These are phyloP conservation scores for Panzeria rudis DNA, from an alignment of 2,888 invertebrate genomes.

Conservation along the genomic window DNA sequence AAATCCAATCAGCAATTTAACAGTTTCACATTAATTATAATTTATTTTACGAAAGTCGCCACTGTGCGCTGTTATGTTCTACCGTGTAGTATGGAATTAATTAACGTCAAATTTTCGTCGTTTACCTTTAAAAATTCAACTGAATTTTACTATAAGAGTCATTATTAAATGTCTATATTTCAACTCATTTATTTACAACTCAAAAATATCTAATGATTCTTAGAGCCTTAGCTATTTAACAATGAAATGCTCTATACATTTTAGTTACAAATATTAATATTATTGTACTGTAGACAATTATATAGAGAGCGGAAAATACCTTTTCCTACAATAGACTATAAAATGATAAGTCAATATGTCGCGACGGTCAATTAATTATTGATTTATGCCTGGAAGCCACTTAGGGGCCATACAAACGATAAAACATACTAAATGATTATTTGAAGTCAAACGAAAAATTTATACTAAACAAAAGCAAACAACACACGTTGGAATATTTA, in stretches of 20 bases:
- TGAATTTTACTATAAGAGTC: no score
- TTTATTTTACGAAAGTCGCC: no score
- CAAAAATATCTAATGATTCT: no score
- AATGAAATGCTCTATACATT: not conserved
- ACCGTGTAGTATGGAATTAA: no score
- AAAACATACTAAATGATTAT: constrained; percentile 5
- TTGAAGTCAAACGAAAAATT: constrained; percentile 23
- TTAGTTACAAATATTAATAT: not conserved
- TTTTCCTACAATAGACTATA: not conserved
- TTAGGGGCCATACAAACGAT: not conserved
- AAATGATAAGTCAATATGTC: constrained; percentile 67
- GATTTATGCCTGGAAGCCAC: constrained; percentile 60
- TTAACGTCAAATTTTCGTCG: no score
- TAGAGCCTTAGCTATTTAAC: not conserved
- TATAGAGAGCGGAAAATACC: not conserved
- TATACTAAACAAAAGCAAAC: constrained; percentile 16
- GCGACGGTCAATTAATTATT: constrained; percentile 70
- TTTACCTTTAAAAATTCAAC: no score
- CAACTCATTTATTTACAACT: no score
- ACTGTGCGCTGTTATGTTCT: no score
- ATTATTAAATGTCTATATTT: no score
- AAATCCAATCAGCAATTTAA: no score
- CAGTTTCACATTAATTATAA: no score
- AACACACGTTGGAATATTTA: constrained; percentile 51
- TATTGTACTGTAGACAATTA: not conserved